These are phyloP conservation scores for Parotia lawesii DNA, from an alignment of 2,113 vertebrate species.

Conservation along the genomic window DNA sequence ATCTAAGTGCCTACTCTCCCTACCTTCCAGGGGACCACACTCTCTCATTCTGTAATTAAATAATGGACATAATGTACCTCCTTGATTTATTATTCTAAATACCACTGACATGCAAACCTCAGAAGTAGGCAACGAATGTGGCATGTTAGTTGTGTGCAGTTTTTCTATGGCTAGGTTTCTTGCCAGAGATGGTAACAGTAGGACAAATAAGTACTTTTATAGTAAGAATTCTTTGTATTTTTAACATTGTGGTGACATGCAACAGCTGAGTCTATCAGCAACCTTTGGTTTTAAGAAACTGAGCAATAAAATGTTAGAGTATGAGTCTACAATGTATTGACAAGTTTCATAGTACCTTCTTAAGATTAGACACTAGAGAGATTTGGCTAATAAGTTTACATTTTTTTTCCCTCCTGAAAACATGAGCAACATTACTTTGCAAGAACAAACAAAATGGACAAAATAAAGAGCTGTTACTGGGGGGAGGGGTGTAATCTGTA, in stretches of 20 bases:
- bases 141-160: background rate
- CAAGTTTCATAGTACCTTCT: background rate
- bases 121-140: background rate
- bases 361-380: background rate
- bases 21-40: background rate
- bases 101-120: background rate
- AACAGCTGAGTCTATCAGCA: background rate
- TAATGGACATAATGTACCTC: background rate
- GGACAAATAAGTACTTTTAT: background rate
- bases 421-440: background rate
- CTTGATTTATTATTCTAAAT: background rate
- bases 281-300: constrained; percentile 52
- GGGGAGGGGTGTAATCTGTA: background rate
- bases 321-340: background rate
- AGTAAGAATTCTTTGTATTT: constrained; percentile 11
- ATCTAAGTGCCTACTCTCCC: constrained; percentile 72
- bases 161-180: background rate
- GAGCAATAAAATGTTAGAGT: constrained; percentile 62
- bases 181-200: background rate
- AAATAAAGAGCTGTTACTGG: background rate
- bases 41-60: background rate
- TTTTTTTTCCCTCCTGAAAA: background rate
- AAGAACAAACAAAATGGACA: background rate
- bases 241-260: constrained; percentile 24
- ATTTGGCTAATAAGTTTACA: background rate